Evolutionary conservation across 2,888 invertebrate genomes (phyloP).

Genomic region (Papilio gigon): DNA sequence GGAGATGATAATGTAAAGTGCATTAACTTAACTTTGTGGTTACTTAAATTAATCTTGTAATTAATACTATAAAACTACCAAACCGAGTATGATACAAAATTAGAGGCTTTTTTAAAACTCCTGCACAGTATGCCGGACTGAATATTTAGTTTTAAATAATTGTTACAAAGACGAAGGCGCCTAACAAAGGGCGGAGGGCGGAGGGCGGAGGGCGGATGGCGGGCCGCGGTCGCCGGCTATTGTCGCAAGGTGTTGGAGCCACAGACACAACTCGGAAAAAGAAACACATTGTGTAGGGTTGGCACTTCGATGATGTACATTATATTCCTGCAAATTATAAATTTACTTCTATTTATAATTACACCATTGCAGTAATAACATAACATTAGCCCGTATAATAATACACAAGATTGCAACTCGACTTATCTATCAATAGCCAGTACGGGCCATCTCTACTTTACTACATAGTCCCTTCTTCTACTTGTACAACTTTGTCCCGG

Average conservation of each 20-base stretch:
- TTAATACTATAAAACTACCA: no score
- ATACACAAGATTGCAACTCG: not conserved
- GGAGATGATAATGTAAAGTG: no score
- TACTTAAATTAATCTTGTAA: no score
- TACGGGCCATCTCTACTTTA: not conserved
- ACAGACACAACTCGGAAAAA: constrained; percentile 56
- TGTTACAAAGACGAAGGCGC: not conserved
- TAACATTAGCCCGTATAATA: not conserved
- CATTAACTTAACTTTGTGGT: no score
- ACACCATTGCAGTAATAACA: not conserved
- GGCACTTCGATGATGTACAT: constrained; percentile 14
- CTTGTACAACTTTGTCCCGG: constrained; percentile 22
- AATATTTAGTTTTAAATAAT: not conserved
- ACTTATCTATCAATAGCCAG: not conserved
- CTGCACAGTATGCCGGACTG: no score
- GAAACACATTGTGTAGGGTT: constrained; percentile 54
- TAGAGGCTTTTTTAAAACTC: no score
- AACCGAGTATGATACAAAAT: no score
- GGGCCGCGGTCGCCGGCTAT: constrained; percentile 48
- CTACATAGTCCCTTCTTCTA: not conserved
- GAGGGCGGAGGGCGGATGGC: constrained; percentile 23
- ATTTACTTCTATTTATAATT: not conserved
- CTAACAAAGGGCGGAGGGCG: constrained; percentile 13
- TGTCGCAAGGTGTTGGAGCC: constrained; percentile 70
- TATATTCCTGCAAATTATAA: not conserved